These are phyloP conservation scores for Uropsilus gracilis DNA, from an alignment of 2,113 vertebrate species.

Conservation along the genomic window DNA sequence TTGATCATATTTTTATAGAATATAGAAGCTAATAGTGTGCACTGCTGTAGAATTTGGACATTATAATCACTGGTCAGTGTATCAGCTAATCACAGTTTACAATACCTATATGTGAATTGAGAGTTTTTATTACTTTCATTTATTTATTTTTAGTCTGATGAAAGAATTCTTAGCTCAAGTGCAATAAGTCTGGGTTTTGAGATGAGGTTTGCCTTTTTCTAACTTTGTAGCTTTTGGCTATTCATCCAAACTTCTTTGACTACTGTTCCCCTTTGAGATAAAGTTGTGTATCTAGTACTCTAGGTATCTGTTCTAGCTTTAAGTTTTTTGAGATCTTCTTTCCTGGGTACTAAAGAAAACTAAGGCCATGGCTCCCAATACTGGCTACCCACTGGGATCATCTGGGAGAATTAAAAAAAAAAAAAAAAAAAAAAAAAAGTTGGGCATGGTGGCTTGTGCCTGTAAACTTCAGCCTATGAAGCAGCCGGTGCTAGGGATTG, in stretches of 20 bases:
- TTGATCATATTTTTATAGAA: constrained; percentile 27
- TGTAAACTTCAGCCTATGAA: too few relatives aligned
- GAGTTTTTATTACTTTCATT: constrained; percentile 48
- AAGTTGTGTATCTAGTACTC: background rate
- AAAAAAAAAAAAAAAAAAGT: too few relatives aligned
- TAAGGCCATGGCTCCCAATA: background rate
- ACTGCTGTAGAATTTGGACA: background rate
- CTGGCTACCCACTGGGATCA: background rate
- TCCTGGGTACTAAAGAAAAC: background rate
- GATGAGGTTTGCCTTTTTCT: background rate
- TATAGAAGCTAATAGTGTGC: background rate
- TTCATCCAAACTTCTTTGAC: background rate
- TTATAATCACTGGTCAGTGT: background rate
- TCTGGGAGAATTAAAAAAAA: too few relatives aligned
- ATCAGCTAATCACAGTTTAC: constrained; percentile 16
- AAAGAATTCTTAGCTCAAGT: constrained; percentile 32
- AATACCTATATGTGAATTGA: background rate
- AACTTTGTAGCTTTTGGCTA: constrained; percentile 4
- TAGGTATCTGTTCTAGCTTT: background rate
- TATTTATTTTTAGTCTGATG: constrained; percentile 15
- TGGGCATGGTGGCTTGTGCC: too few relatives aligned
- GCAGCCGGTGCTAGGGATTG: too few relatives aligned
- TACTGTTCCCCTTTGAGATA: constrained; percentile 9
- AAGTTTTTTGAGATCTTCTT: background rate
- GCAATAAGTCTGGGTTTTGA: background rate